Evolutionary conservation across 2,797 vertebrate species (phyloP), one percentile per base, ranked within the genome.

Genomic region (Lateolabrax maculatus): DNA sequence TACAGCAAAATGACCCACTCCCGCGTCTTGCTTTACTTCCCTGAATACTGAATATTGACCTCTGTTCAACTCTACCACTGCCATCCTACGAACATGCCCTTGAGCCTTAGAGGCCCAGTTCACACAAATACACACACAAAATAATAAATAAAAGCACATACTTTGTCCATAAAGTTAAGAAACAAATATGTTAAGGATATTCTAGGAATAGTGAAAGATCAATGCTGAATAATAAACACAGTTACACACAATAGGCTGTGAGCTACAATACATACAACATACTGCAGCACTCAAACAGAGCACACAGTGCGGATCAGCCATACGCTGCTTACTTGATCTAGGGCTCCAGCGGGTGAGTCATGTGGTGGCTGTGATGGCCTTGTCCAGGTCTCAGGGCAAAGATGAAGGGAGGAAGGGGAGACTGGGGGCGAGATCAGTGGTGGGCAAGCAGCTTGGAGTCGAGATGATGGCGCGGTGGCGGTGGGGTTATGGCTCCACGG

Each of bases 241-340:
- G 10, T 34, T 18, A 13, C 10, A 27, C 9, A 53, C 23, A 60
- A 37, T 2, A 10, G 1, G 13, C 49, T 43, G 2, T n/a, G 15
- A n/a, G 51, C 66, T 60, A 5, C 66, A 39, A 9, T 12, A 6
- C 56, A 36, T 19, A 36, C 49, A 43, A 63, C 74, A 15, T 9
- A 34, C 9, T 29, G 67, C 57, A 60, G 73, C 27, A 65, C 51
- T 43, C 29, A 29, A 51, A 31, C 39, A 53, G 9, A 31, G 36
- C 6, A 36, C 44, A 23, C 18, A 52, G 10, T 0, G 8, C 10
- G 11, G 49, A 51, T 9, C n/a, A 2, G 51, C 16, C 31, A 25
- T 6, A 23, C 39, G 37, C 48, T 57, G 88, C 94, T 88, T 87
- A 95, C 93, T 92, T 92, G 92, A 87, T 93, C 87, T 93, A 94